Evolutionary conservation across 2,113 vertebrate genomes (phyloP), one percentile per base, ranked within the genome.

Genomic region (Salvelinus namaycush): DNA sequence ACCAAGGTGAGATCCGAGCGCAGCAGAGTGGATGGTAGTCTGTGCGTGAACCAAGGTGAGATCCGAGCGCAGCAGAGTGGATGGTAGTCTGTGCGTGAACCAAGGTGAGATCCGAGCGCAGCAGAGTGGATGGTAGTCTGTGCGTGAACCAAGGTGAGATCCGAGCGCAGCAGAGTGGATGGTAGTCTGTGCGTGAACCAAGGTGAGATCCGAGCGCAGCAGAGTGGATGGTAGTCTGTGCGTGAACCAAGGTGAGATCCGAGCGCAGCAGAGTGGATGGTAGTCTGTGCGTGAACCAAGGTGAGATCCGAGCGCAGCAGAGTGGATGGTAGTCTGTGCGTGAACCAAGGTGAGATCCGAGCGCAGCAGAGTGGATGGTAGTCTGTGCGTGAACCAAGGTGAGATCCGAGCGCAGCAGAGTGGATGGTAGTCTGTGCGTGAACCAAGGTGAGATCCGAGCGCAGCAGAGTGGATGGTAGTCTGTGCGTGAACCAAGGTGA

Each of bases 21-120:
- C 57, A 60, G 16, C 57, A n/a, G 57, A 11, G n/a, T 22, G 20
- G 8, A 22, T 62, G n/a, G 3, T 54, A 54, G 4, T 54, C 51
- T 62, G 59, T 62, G 59, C 7, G 59, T 62, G 59, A 62, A 62
- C 59, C 59, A 62, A 62, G n/a, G n/a, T n/a, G 16, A n/a, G 57
- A 60, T 6, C 57, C n/a, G 57, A 20, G 57, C 1, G 7, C 57
- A 60, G 16, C 57, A n/a, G 57, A 11, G n/a, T 22, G 20, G 8
- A 22, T 62, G n/a, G 3, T 54, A 54, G 4, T 54, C 51, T 62
- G 59, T 62, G 59, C 7, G 59, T 62, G 59, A 62, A 62, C 59
- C 59, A 62, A 62, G n/a, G n/a, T n/a, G 16, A n/a, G 57, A 60
- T 6, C 57, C n/a, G 57, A 20, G 57, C 1, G 7, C 57, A 60